These are phyloP conservation scores for Hipposideros larvatus DNA, from an alignment of 2,797 vertebrate genomes.

Conservation along the genomic window DNA sequence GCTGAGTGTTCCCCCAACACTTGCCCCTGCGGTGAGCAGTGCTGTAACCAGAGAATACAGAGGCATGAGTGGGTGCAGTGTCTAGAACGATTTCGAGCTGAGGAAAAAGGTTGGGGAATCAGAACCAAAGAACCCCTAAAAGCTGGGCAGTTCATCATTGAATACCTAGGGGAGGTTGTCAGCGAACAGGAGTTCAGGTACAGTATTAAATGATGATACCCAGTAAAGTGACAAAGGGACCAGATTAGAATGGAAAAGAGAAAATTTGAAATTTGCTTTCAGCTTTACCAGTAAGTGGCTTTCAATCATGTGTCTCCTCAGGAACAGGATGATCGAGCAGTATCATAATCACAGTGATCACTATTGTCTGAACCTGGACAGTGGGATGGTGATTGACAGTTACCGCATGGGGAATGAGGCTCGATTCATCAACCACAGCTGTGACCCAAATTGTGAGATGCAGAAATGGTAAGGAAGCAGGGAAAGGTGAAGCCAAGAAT, in stretches of 20 bases:
- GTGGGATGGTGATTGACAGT: slow-evolving; percentile 99
- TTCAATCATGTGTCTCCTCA: slow-evolving; percentile 80
- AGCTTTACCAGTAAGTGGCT: slow-evolving; percentile 14
- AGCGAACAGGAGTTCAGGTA: slow-evolving; percentile 99
- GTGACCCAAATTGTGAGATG: slow-evolving; percentile 99
- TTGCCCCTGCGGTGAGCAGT: slow-evolving; percentile 95
- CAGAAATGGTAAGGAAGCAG: slow-evolving; percentile 95
- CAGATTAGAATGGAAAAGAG: not conserved
- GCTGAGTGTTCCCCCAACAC: slow-evolving; percentile 97
- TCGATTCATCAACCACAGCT: slow-evolving; percentile 99
- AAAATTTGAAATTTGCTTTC: slow-evolving; percentile 43
- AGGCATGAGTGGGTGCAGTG: slow-evolving; percentile 99
- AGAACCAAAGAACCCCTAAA: slow-evolving; percentile 97
- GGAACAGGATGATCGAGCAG: slow-evolving; percentile 99
- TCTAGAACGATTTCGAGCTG: slow-evolving; percentile 97
- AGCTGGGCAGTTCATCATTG: slow-evolving; percentile 98
- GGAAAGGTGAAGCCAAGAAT: not conserved
- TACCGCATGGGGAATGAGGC: slow-evolving; percentile 99
- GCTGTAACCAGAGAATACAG: slow-evolving; percentile 98
- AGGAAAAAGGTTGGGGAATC: slow-evolving; percentile 99
- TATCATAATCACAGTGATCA: slow-evolving; percentile 98
- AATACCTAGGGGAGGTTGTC: slow-evolving; percentile 98
- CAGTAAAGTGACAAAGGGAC: not conserved
- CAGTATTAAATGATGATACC: not conserved
- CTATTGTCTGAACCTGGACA: slow-evolving; percentile 99